Evolutionary conservation across 2,888 invertebrate genomes (phyloP).

Genomic region (Macrosoma leucophasiata): DNA sequence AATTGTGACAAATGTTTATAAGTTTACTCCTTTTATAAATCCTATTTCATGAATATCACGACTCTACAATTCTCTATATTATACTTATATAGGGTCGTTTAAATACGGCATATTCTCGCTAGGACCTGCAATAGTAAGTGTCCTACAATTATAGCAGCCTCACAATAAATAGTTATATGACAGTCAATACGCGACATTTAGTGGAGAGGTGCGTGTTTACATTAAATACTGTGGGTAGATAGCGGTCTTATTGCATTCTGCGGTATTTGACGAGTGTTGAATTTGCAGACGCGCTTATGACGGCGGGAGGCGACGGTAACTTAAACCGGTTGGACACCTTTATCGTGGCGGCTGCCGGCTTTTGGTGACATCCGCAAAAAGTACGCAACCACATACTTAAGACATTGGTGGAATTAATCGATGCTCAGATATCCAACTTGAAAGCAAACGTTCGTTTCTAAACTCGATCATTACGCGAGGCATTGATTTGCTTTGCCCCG

Average conservation of each 20-base stretch:
- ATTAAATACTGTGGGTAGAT: slow-evolving; percentile 34
- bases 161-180: no score
- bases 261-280: slow-evolving; percentile 68
- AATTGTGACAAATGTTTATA: no score
- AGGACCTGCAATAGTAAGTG: no score
- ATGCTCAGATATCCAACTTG: slow-evolving; percentile 35
- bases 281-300: slow-evolving; percentile 70
- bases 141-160: no score
- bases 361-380: slow-evolving; percentile 73
- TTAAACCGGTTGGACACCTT: slow-evolving; percentile 70
- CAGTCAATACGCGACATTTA: slow-evolving; percentile 33
- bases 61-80: no score
- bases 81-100: no score
- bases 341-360: slow-evolving; percentile 57
- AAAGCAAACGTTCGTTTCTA: slow-evolving; percentile 42
- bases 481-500: slow-evolving; percentile 45
- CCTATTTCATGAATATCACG: no score
- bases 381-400: slow-evolving; percentile 57
- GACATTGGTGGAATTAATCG: slow-evolving; percentile 54
- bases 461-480: slow-evolving; percentile 49
- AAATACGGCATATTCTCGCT: no score
- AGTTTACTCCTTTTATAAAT: no score
- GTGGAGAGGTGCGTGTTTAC: slow-evolving; percentile 32
- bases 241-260: slow-evolving; percentile 50
- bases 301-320: slow-evolving; percentile 55